Percentiles rank a stretch among this genome's conserved stretches.
These are phyloP conservation scores for Apogon talboti DNA, from an alignment of 2,797 vertebrate genomes.

Conservation along the genomic window DNA sequence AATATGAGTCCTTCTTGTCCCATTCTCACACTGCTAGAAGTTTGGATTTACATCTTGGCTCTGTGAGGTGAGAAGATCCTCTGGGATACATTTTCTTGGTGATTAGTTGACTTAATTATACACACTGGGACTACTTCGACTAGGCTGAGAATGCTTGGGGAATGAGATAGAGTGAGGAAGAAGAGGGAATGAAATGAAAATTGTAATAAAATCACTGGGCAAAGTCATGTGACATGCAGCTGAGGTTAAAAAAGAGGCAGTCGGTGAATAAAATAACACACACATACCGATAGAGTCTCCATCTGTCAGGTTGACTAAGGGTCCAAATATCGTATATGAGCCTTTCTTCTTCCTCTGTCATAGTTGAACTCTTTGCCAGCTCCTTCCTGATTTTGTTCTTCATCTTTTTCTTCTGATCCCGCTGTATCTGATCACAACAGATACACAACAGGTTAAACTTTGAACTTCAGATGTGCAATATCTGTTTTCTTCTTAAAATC, in stretches of 20 bases:
- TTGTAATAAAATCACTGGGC: not conserved
- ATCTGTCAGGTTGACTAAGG: slow-evolving; percentile 84
- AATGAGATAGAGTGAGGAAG: slow-evolving; percentile 10
- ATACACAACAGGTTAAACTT: slow-evolving; percentile 7
- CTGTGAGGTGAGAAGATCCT: slow-evolving; percentile 50
- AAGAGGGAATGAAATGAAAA: not conserved
- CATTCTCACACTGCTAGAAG: slow-evolving; percentile 28
- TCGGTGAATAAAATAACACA: not conserved
- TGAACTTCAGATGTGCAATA: slow-evolving; percentile 3
- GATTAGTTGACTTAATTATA: slow-evolving; percentile 65
- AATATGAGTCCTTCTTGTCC: slow-evolving; percentile 21
- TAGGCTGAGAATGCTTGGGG: slow-evolving; percentile 34
- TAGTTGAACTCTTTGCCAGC: slow-evolving; percentile 79
- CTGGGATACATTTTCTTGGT: slow-evolving; percentile 51
- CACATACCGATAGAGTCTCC: slow-evolving; percentile 92
- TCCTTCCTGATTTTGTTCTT: slow-evolving; percentile 84
- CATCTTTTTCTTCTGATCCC: slow-evolving; percentile 85
- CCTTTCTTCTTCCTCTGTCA: slow-evolving; percentile 84
- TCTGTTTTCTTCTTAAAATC: not conserved
- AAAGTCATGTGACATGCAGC: not conserved
- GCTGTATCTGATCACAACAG: slow-evolving; percentile 76
- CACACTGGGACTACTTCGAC: slow-evolving; percentile 44
- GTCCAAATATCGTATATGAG: slow-evolving; percentile 85
- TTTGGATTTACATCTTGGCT: slow-evolving; percentile 20
- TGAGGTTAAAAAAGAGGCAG: not conserved